Conservation (phyloP, 2,888 invertebrate genomes). For the Cetonia aurata region DNA sequence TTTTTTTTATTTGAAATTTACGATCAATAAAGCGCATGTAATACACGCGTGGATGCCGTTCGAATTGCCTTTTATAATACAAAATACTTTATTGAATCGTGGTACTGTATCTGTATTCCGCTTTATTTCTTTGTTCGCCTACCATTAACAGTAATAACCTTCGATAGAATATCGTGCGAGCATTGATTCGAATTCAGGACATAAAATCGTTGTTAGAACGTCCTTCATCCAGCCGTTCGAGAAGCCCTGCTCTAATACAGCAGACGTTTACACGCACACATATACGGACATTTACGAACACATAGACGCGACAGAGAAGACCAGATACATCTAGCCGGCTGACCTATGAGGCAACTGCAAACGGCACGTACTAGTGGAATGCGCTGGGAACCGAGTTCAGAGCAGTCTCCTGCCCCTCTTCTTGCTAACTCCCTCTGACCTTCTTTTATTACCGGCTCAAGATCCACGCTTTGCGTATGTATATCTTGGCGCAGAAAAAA, state of each 20-base stretch:
- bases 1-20: slow-evolving; percentile 11
- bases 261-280: background rate
- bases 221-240: slow-evolving; percentile 49
- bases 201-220: slow-evolving; percentile 43
- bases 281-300: slow-evolving; percentile 1
- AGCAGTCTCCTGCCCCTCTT: slow-evolving; percentile 44
- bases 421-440: slow-evolving; percentile 48
- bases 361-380: slow-evolving; percentile 50
- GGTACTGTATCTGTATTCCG: slow-evolving; percentile 14
- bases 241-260: slow-evolving; percentile 45
- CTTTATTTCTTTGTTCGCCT: slow-evolving; percentile 32
- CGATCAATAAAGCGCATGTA: slow-evolving; percentile 10
- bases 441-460: slow-evolving; percentile 45
- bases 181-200: slow-evolving; percentile 38
- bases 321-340: slow-evolving; percentile 49
- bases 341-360: slow-evolving; percentile 51
- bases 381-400: slow-evolving; percentile 51
- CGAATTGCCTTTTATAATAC: slow-evolving; percentile 14
- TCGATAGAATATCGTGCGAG: slow-evolving; percentile 33
- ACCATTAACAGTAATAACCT: slow-evolving; percentile 31
- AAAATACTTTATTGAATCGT: slow-evolving; percentile 25
- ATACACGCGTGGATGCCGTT: slow-evolving; percentile 13
- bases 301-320: slow-evolving; percentile 15
- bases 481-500: slow-evolving; percentile 5
- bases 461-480: slow-evolving; percentile 27